phyloP scores from a whole-genome alignment of 2,113 vertebrate genomes.

The Garra rufa region DNA sequence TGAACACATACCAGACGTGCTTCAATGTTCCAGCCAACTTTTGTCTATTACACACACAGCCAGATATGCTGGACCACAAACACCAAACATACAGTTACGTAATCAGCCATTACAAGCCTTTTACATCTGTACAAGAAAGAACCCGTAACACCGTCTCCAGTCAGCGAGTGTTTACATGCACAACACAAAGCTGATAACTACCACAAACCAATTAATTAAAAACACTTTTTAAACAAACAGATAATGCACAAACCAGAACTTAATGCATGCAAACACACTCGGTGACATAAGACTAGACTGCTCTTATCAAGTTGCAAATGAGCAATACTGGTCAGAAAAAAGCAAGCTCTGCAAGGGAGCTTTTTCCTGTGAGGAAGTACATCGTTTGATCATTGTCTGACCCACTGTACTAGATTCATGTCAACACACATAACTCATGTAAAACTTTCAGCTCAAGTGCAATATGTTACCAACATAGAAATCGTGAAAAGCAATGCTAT shows the following conservation, averaged over 20 bases:
- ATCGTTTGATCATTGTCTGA: constrained; percentile 19
- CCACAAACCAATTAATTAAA: neutral
- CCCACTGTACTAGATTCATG: constrained; percentile 8
- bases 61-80: constrained; percentile 4
- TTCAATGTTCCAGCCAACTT: constrained; percentile 7
- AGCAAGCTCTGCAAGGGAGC: neutral
- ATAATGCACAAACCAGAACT: neutral
- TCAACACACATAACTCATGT: constrained; percentile 7
- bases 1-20: constrained; percentile 21
- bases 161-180: constrained; percentile 7
- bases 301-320: neutral
- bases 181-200: neutral
- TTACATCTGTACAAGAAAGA: neutral
- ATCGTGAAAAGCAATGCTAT: neutral
- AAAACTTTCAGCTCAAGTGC: neutral
- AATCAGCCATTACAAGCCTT: constrained; percentile 3
- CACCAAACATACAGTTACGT: neutral
- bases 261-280: neutral
- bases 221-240: neutral
- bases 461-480: neutral
- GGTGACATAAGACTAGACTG: neutral
- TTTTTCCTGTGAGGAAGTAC: constrained; percentile 28
- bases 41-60: neutral
- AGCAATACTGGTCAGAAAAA: neutral
- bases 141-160: neutral